Evolutionary conservation across 2,888 invertebrate species (phyloP), one percentile per base, ranked within the genome.

Genomic region (Thecocarcelia acutangulata): DNA sequence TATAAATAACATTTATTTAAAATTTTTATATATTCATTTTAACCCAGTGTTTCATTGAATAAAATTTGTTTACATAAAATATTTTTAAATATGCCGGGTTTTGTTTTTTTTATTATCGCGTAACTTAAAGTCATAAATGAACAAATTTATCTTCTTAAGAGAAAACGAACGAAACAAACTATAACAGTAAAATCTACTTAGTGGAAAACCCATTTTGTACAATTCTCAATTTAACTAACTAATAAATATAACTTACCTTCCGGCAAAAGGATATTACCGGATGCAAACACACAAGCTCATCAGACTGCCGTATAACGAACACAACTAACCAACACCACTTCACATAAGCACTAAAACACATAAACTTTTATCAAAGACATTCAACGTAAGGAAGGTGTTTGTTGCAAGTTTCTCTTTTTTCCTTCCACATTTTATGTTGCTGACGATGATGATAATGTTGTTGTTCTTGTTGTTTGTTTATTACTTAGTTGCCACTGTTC

Each of bases 181-280:
- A 24, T 17, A 59, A 64, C 64, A 79, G 64, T 72, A 59, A 79
- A 79, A 80, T 68, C 64, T 52, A 76, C 78, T 75, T 75, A 66
- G 56, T 72, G 61, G 24, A 78, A 78, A 79, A 69, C 75, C 70
- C 77, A 84, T 84, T 84, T 84, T 75, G 78, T 83, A 82, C 87
- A 87, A 88, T 88, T 88, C 88, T 87, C 88, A 88, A 87, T 88
- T 88, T 89, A 88, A 88, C 88, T 88, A 89, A 87, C 87, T 88
- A 88, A 89, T 89, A 88, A 88, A 88, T 88, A 88, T 88, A 87
- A 85, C 85, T 87, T 86, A 87, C 86, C 86, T 88, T 87, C 87
- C 87, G 85, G 85, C 78, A 83, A 85, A 85, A 86, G 87, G 87
- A 86, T 86, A 76, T 86, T 83, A 70, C 78, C 74, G 83, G 82